Evolutionary conservation across 2,888 invertebrate species (phyloP).

Genomic region (Galeruca laticollis): DNA sequence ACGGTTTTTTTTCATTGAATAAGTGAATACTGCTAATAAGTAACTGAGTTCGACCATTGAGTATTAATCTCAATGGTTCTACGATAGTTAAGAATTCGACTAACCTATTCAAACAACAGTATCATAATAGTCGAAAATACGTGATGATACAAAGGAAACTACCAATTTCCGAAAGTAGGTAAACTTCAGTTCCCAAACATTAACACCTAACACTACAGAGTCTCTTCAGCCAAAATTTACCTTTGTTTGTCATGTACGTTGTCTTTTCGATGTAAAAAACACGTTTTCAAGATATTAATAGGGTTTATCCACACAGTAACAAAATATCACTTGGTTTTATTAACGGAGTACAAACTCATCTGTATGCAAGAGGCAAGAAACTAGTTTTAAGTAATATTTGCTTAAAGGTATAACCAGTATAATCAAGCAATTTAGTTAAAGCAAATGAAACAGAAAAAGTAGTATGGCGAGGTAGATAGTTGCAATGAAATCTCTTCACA

Average conservation of each 20-base stretch:
- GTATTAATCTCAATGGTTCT: too few species aligned
- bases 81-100: background rate
- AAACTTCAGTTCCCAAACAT: constrained; percentile 12
- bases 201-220: constrained; percentile 4
- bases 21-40: too few species aligned
- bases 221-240: constrained; percentile 18
- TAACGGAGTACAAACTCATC: constrained; percentile 32
- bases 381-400: constrained; percentile 41
- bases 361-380: constrained; percentile 35
- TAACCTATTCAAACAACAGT: background rate
- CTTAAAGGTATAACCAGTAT: constrained; percentile 44
- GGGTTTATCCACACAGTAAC: constrained; percentile 16
- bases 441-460: constrained; percentile 42
- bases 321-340: constrained; percentile 32
- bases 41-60: too few species aligned
- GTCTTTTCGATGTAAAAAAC: constrained; percentile 20
- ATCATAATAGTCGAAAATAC: constrained; percentile 5
- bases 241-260: constrained; percentile 26
- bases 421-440: constrained; percentile 42
- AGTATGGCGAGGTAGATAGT: constrained; percentile 28
- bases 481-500: constrained; percentile 15
- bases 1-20: too few species aligned
- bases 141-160: constrained; percentile 24
- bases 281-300: constrained; percentile 25
- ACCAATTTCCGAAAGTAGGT: constrained; percentile 21